Conservation (phyloP, 2,113 vertebrate genomes). For the Anguilla japonica region DNA sequence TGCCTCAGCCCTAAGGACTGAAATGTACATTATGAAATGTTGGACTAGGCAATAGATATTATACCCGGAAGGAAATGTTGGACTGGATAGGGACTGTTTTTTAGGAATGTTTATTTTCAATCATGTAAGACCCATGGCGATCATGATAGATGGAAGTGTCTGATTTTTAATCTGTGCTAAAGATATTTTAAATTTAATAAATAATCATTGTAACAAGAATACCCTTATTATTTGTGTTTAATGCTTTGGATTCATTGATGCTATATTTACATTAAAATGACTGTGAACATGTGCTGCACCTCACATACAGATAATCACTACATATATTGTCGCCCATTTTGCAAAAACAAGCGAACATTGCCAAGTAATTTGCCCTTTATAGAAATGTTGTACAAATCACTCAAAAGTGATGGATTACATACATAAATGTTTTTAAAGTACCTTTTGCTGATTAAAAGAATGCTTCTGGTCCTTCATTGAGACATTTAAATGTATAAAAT, state of each 20-base stretch:
- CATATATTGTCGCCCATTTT: neutral
- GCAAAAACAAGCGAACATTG: neutral
- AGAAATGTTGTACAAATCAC: neutral
- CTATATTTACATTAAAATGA: neutral
- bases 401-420: neutral
- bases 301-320: neutral
- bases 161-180: slow-evolving; percentile 78
- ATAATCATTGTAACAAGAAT: slow-evolving; percentile 77
- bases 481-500: neutral
- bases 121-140: slow-evolving; percentile 66
- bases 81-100: slow-evolving; percentile 43
- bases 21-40: slow-evolving; percentile 49
- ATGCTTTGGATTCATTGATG: neutral
- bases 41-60: slow-evolving; percentile 37
- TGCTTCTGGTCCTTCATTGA: neutral
- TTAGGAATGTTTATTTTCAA: slow-evolving; percentile 70
- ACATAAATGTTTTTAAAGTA: neutral
- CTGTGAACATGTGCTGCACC: neutral
- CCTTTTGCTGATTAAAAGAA: neutral
- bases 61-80: slow-evolving; percentile 13
- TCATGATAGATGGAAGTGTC: slow-evolving; percentile 71
- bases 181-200: slow-evolving; percentile 83
- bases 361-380: neutral
- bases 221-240: slow-evolving; percentile 33
- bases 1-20: slow-evolving; percentile 65